Base-by-base conservation (phyloP, 2,888 invertebrate genomes). In the Phyllotreta striolata region DNA sequence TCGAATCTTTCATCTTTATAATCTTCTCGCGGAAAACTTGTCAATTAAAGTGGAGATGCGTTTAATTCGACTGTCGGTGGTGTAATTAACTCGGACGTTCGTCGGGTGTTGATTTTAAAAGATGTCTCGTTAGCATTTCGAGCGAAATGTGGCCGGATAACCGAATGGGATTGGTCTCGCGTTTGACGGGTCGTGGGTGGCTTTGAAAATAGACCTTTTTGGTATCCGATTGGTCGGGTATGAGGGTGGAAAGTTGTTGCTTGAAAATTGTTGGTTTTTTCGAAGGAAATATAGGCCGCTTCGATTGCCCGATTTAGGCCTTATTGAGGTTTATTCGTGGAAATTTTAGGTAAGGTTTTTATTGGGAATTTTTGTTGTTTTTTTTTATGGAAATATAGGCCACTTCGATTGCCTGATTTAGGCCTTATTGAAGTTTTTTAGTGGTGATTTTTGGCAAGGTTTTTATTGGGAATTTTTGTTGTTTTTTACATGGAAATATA, bases 51-150 rank as follows among this genome's bases (percentile, higher is more conserved):
- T 9, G 9, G 47, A 37, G 13, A 59, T 57, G 46, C 47, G 52
- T 38, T 38, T 46, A 37, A 24, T 52, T 60, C 44, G 38, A 63
- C 66, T 64, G 60, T 66, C 70, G 70, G 63, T 68, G 70, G 67
- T 67, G 71, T 63, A 73, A 74, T 72, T 74, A 72, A 69, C 57
- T 63, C 52, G 55, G 64, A 58, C 59, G 66, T 68, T 65, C 64
- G 66, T 66, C 69, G 52, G 24, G 57, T 61, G 68, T 67, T 67
- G 66, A 70, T 60, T 67, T 65, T 52, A 44, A 64, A 64, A 67
- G 64, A 66, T 66, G 66, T 66, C 71, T 72, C 70, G 72, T 73
- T 71, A 72, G 65, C 71, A 73, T 74, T 69, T 70, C 72, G 72
- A 73, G 74, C 66, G 72, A 72, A 70, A 72, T 64, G 54, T 64